Percentiles rank a stretch among this genome's conserved stretches.
These are phyloP conservation scores for Amphiprion percula DNA, from an alignment of 2,113 vertebrate genomes.

Conservation along the genomic window DNA sequence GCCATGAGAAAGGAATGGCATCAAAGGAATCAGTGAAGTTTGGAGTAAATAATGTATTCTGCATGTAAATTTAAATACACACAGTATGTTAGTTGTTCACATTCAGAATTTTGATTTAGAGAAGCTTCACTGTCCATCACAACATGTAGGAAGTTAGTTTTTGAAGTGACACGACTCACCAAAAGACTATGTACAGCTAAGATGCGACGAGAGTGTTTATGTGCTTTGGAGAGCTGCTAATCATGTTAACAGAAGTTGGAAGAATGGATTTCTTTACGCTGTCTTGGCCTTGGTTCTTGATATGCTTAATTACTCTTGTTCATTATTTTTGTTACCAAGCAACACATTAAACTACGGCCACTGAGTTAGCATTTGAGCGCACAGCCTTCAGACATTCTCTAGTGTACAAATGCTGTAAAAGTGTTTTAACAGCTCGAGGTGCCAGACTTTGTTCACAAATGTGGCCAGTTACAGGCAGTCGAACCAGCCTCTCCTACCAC, in stretches of 20 bases:
- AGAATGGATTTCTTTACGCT: constrained; percentile 13
- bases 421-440: background rate
- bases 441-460: background rate
- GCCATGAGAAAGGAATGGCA: constrained; percentile 51
- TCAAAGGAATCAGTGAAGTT: constrained; percentile 66
- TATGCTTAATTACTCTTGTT: constrained; percentile 28
- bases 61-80: constrained; percentile 63
- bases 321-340: constrained; percentile 35
- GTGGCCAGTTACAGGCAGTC: background rate
- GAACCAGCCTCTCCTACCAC: background rate
- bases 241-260: background rate
- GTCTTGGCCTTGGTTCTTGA: background rate
- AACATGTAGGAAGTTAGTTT: background rate
- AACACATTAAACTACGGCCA: constrained; percentile 29
- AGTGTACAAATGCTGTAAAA: background rate
- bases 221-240: constrained; percentile 1
- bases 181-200: background rate
- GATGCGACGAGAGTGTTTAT: background rate
- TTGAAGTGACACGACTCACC: background rate
- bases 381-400: constrained; percentile 17
- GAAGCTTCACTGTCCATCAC: constrained; percentile 10
- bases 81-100: constrained; percentile 31
- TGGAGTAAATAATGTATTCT: constrained; percentile 66
- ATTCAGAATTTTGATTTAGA: constrained; percentile 23
- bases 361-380: constrained; percentile 7